Evolutionary conservation across 2,113 vertebrate species (phyloP), one percentile per base, ranked within the genome.

Genomic region (Takifugu bimaculatus): DNA sequence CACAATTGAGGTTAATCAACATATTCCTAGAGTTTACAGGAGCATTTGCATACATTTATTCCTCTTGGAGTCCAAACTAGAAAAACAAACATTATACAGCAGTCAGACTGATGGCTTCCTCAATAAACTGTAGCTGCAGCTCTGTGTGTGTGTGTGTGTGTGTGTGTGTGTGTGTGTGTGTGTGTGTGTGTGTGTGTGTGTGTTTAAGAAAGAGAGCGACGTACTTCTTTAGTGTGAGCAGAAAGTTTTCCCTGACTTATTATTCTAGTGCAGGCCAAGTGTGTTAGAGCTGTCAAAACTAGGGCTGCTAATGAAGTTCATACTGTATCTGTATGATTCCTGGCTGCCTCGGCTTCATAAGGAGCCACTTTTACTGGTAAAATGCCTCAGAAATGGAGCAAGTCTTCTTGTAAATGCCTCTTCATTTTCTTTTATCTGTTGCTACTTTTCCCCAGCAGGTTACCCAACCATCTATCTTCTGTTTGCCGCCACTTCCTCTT

Each of bases 281-380:
- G 50, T 80, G 77, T 75, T 77, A 74, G 68, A 66, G 53, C 79
- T 84, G 77, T 84, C 81, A 72, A 71, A 75, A 66, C 57, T 42
- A 49, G 55, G 2, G 57, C 66, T 79, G 73, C 78, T 82, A 84
- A 86, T 86, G 77, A 86, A 86, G 68, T 68, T 80, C 77, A 65
- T 53, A 61, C 76, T 50, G 60, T 66, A 57, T 74, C 68, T 67
- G 43, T 45, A 67, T 20, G 68, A 56, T 39, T 54, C 62, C 70
- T 66, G 49, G 28, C 81, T 76, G 68, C 74, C 57, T 84, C 75
- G 64, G 54, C 52, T 47, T 32, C 53, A 75, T 51, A 72, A 74
- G 74, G 76, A 58, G 25, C 59, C 43, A 56, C 49, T 60, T 72
- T 72, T 44, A 53, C 9, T 20, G 54, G 61, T 54, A 44, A 72